Base-by-base conservation (phyloP, 1,140 invertebrate genomes). In the Coenobita brevimanus region DNA sequence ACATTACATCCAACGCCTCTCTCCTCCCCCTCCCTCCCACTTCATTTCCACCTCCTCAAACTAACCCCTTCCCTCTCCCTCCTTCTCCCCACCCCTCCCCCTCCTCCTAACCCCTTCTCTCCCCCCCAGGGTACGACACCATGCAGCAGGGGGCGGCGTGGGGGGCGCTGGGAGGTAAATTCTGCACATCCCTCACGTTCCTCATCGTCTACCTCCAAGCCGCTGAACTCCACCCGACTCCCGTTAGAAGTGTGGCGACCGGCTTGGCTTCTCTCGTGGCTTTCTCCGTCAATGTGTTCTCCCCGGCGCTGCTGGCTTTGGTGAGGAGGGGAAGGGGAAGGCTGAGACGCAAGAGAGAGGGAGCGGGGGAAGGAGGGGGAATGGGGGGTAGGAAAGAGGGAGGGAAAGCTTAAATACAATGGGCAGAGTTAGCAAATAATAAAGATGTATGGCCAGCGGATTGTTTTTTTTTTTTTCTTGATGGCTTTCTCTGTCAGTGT, bases 241-340 rank as follows among this genome's bases (percentile, higher is more conserved):
- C 91, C 0, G 84, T 92, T 10, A 82, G 91, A 50, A 89, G 91
- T 6, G 81, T 91, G 24, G 91, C 90, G 64, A 92, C 91, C 88
- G 91, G 91, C 3, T 82, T 91, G 60, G 91, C 91, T 30, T 91
- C 91, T 15, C 89, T 91, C 43, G 91, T 92, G 1, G 91, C 91
- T 17, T 89, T 91, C 33, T n/a, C 90, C 13, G 91, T 87, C 8
- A 90, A 91, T 3, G 87, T 92, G 13, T 83, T 90, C 43, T 89
- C 91, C 38, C 92, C 92, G 8, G 92, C 93, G 82, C 91, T 94
- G 27, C 90, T 93, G 46, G 89, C 91, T 57, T 89, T 93, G 92
- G 93, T 93, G 73, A 90, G 88, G 73, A 15, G 73, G 27, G 27
- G 41, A 15, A 17, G 6, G 33, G 71, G 27, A 30, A 30, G 57